Evolutionary conservation across 1,140 invertebrate species (phyloP), one percentile per base, ranked within the genome.

Genomic region (Manduca sexta): DNA sequence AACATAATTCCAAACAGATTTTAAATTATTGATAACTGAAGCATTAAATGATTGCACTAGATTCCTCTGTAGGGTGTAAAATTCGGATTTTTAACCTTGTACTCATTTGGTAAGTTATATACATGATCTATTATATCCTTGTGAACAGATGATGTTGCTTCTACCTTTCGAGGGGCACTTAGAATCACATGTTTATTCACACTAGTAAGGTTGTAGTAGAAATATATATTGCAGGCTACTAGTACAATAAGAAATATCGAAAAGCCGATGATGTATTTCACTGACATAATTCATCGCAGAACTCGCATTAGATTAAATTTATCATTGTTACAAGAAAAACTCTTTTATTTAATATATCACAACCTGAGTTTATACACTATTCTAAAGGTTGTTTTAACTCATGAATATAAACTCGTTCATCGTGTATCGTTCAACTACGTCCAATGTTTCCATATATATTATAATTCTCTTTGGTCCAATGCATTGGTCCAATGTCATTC

Each of bases 261-360:
- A 56, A 83, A 81, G 34, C 67, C 67, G 55, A 83, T 80, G 13
- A 78, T 78, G 63, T 77, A 83, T 50, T 83, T 82, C 52, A 83
- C 56, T 16, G 77, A 75, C 79, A 81, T 84, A 44, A 50, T 80
- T 54, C 52, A 49, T 45, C 40, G 33, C 26, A 8, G 26, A 26
- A 29, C 37, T 13, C 21, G 34, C 31, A 37, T 26, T 37, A 14
- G n/a, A n/a, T n/a, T n/a, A n/a, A n/a, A n/a, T n/a, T n/a, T n/a
- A n/a, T n/a, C n/a, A n/a, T n/a, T n/a, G n/a, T n/a, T n/a, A n/a
- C n/a, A n/a, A n/a, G n/a, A n/a, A n/a, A n/a, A n/a, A n/a, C n/a
- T n/a, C n/a, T n/a, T n/a, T n/a, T n/a, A n/a, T n/a, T n/a, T n/a
- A n/a, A n/a, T n/a, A n/a, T n/a, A n/a, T n/a, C n/a, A n/a, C n/a